These are phyloP conservation scores for Cercocebus atys DNA, from an alignment of 2,113 vertebrate genomes.

Conservation along the genomic window DNA sequence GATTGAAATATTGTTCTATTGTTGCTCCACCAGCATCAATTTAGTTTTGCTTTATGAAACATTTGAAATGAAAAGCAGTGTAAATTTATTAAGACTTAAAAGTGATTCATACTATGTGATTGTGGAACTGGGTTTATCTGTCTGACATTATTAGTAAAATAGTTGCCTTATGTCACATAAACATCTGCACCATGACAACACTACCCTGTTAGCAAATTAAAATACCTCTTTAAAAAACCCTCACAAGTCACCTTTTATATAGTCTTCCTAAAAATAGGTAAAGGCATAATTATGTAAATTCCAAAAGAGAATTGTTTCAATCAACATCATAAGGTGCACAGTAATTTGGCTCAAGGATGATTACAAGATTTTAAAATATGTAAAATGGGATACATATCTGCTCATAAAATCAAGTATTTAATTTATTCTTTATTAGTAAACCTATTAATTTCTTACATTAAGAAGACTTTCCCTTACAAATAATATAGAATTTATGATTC, in stretches of 20 bases:
- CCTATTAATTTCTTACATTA: neutral
- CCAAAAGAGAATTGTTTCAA: neutral
- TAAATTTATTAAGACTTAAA: neutral
- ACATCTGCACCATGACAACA: neutral
- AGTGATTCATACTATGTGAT: neutral
- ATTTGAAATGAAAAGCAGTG: neutral
- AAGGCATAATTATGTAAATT: conserved; percentile 8
- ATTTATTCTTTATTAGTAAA: neutral
- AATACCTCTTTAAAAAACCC: neutral
- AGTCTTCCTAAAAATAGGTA: conserved; percentile 10
- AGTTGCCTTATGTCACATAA: neutral
- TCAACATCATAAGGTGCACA: neutral
- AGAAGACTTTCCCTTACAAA: neutral
- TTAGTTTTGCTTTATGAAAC: neutral
- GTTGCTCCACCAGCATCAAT: neutral
- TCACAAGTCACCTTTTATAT: neutral
- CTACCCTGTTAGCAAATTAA: neutral
- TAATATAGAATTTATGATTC: neutral
- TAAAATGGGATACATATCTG: neutral
- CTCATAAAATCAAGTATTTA: neutral
- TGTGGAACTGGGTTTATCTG: neutral
- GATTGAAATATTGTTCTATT: conserved; percentile 40
- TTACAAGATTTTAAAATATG: neutral
- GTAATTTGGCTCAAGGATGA: neutral
- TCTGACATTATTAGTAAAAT: conserved; percentile 2